Base-by-base conservation (phyloP, 53 echinoderm and acorn worm species). In the Holothuria scabra region DNA sequence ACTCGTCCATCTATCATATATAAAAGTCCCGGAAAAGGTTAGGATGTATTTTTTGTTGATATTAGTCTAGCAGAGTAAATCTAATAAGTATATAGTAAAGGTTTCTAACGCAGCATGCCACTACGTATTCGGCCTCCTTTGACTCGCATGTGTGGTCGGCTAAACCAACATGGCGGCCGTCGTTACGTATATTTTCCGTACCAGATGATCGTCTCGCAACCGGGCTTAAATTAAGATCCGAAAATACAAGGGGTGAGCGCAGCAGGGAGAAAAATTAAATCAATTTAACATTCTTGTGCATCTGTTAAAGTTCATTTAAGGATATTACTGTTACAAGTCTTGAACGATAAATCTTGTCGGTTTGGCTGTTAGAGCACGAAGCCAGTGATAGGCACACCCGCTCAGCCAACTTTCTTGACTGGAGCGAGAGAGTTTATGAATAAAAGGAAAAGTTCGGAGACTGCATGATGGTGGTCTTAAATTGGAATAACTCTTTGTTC, bases 11-110 rank as follows among this genome's bases (percentile, higher is more conserved):
- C 18, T 52, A 52, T 18, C 52, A 52, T 52, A 14, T 52, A 52
- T 52, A 52, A 52, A 52, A 52, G 2, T 18, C 3, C 52, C 52
- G 52, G 52, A 52, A 52, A 52, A 52, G 52, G 52, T 52, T 52
- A 52, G 18, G 52, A 52, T 52, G 52, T 65, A 65, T 65, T 28
- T 44, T 13, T 72, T 72, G 72, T 72, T 72, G 72, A 72, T 72
- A 72, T 72, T 24, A 72, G 72, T 72, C 72, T 72, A 24, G 24
- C 25, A 52, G 52, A 44, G 25, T 72, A 72, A 72, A 72, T 72
- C 72, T 41, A 72, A 72, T 72, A 72, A 72, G 24, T 72, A 22
- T 69, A 69, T 69, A 37, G n/a, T 34, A 69, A 69, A 69, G 37
- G 35, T 21, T 72, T 72, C 44, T 67, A 21, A 44, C 72, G 37